Evolutionary conservation across 2,888 invertebrate genomes (phyloP).

Genomic region (Neoitamus cyanurus): DNA sequence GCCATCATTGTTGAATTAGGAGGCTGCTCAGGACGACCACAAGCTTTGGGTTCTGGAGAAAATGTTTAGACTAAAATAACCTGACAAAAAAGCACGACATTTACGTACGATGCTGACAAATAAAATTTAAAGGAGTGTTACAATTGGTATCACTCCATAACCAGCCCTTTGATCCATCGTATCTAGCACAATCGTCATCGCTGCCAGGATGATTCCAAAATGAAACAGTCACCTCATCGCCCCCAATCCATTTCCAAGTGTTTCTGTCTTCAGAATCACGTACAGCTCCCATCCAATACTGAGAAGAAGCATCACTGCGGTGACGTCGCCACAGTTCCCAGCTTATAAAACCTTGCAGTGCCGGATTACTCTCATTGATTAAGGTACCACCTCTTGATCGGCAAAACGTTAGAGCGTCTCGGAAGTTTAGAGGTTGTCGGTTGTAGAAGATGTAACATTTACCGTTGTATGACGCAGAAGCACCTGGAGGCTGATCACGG

Average conservation of each 20-base stretch:
- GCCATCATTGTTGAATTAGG: conserved; percentile 90
- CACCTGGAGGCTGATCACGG: conserved; percentile 91
- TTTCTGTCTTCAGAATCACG: conserved; percentile 81
- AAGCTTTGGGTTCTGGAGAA: conserved; percentile 83
- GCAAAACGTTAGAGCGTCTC: conserved; percentile 84
- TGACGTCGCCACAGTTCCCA: conserved; percentile 95
- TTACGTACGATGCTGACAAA: conserved; percentile 91
- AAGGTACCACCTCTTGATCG: conserved; percentile 84
- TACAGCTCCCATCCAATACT: conserved; percentile 95
- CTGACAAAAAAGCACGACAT: not conserved
- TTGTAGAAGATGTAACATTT: conserved; percentile 96
- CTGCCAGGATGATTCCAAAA: conserved; percentile 92
- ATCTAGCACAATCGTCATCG: conserved; percentile 86
- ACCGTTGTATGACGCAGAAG: conserved; percentile 92
- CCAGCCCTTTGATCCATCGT: conserved; percentile 94
- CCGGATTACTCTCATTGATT: conserved; percentile 93
- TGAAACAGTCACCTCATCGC: conserved; percentile 87
- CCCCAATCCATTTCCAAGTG: conserved; percentile 88
- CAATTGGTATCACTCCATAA: conserved; percentile 95
- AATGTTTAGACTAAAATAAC: not conserved
- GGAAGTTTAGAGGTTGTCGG: conserved; percentile 82
- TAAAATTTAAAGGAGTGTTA: conserved; percentile 84
- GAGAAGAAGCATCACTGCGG: conserved; percentile 89
- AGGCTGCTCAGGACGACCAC: conserved; percentile 92
- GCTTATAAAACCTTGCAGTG: conserved; percentile 91